Percentiles rank a stretch among this genome's conserved stretches.
Evolutionary conservation across 2,113 vertebrate species (phyloP).

Genomic region (Lates calcarifer): DNA sequence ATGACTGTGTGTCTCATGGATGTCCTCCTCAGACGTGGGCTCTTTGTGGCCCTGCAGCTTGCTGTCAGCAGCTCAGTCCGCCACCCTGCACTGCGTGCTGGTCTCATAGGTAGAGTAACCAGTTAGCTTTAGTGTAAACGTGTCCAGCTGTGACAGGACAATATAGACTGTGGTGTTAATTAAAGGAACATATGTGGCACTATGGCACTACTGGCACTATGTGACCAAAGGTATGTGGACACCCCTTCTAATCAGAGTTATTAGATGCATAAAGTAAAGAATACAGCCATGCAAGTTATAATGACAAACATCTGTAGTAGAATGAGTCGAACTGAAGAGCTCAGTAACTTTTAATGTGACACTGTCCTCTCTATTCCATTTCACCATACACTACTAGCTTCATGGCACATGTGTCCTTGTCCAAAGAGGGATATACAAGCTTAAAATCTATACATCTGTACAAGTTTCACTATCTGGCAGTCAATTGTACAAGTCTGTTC

Average conservation of each 20-base stretch:
- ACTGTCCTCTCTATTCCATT: too few species aligned
- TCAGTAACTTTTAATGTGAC: not conserved
- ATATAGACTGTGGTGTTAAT: not conserved
- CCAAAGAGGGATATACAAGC: not conserved
- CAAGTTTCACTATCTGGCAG: not conserved
- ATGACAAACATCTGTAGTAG: not conserved
- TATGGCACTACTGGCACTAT: too few species aligned
- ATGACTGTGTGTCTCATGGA: slow-evolving; percentile 87
- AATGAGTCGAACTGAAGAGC: not conserved
- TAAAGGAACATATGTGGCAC: too few species aligned
- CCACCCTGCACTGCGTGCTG: slow-evolving; percentile 76
- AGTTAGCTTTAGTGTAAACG: not conserved
- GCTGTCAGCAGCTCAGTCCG: slow-evolving; percentile 82
- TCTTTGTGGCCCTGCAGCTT: slow-evolving; percentile 78
- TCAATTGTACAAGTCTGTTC: not conserved
- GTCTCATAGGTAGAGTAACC: slow-evolving; percentile 85
- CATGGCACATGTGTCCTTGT: not conserved
- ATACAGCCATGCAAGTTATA: not conserved
- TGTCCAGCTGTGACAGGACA: not conserved
- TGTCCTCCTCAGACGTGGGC: slow-evolving; percentile 79
- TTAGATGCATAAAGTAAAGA: not conserved
- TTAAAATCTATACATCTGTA: not conserved
- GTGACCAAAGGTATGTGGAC: not conserved
- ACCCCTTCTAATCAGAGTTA: not conserved
- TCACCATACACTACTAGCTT: not conserved